Evolutionary conservation across 35 echinoderm and acorn worm genomes (phyloP), one percentile per base, ranked within the genome.

Genomic region (Amphiura filiformis): DNA sequence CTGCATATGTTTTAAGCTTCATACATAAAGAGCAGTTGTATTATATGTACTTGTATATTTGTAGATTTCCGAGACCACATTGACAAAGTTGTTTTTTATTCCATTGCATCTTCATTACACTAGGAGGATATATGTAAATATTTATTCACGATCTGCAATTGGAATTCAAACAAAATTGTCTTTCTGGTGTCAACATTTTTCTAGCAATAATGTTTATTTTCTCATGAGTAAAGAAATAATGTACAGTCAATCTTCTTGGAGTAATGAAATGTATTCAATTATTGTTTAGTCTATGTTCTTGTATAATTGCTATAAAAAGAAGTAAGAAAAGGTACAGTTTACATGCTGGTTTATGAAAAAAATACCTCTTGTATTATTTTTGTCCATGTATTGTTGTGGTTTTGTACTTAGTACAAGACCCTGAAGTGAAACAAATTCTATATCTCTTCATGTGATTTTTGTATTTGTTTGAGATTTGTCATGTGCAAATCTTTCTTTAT

Each of bases 11-110:
- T 70, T 70, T 70, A 70, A 70, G 61, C 61, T 11, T n/a, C 17
- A 70, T 70, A 70, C 61, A 70, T 70, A 70, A 52, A n/a, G 61
- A 70, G 61, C 61, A 70, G 61, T 70, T 70, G 61, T 70, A 70
- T 70, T 70, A 70, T 70, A 70, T 70, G 61, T 70, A 70, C 61
- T 70, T 70, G 61, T 70, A 70, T 70, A 70, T 70, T 70, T 70
- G 61, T 70, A 70, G 61, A 70, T 70, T 70, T 70, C 44, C 4
- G 61, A 23, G 61, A 70, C 61, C 61, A 70, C 61, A 70, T 70
- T 23, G 1, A 70, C 61, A 70, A 70, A 18, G 61, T 70, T 70
- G 28, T 70, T 15, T 26, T 30, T 3, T 18, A 70, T 70, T 70
- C 61, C 61, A 70, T 70, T n/a, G n/a, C n/a, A n/a, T n/a, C n/a